phyloP scores from a whole-genome alignment of 1,140 invertebrate genomes.

The Asbolus verrucosus region DNA sequence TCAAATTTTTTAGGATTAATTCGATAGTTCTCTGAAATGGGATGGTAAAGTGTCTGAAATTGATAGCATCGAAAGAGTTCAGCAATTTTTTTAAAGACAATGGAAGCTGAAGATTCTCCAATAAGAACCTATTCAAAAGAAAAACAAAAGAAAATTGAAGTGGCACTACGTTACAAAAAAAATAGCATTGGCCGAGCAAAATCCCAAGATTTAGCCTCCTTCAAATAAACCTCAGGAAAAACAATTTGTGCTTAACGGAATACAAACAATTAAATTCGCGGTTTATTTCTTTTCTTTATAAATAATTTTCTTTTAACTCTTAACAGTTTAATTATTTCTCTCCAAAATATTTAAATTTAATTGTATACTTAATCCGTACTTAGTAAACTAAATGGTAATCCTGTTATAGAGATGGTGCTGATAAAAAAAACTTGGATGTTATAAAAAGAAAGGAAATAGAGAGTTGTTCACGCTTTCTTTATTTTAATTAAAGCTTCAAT shows the following conservation, averaged over 20 bases:
- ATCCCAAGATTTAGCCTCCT: conserved; percentile 21
- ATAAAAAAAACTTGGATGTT: conserved; percentile 4
- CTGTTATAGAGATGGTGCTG: conserved; percentile 15
- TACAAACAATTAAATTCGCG: conserved; percentile 27
- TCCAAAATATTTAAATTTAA: conserved; percentile 33
- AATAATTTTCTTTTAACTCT: not conserved
- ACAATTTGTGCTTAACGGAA: conserved; percentile 24
- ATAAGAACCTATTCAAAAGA: conserved; percentile 26
- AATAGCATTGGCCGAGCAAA: conserved; percentile 28
- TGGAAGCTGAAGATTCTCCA: conserved; percentile 11
- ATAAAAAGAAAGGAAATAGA: conserved; percentile 23
- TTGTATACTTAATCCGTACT: not conserved
- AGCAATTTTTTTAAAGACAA: conserved; percentile 31
- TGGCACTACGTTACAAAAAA: conserved; percentile 25
- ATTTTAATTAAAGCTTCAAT: conserved; percentile 23
- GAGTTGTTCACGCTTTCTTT: conserved; percentile 25
- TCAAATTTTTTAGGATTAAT: not conserved
- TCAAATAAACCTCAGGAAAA: conserved; percentile 21
- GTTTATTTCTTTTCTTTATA: conserved; percentile 14
- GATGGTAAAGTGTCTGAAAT: not conserved
- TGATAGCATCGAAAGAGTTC: conserved; percentile 9
- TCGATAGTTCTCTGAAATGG: too few relatives aligned
- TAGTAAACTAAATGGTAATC: not conserved
- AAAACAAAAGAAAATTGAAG: conserved; percentile 35
- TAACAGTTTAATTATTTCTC: conserved; percentile 26